Evolutionary conservation across 37 sponge, comb jelly and placozoan genomes (phyloP).

Genomic region (Halichondria panicea): DNA sequence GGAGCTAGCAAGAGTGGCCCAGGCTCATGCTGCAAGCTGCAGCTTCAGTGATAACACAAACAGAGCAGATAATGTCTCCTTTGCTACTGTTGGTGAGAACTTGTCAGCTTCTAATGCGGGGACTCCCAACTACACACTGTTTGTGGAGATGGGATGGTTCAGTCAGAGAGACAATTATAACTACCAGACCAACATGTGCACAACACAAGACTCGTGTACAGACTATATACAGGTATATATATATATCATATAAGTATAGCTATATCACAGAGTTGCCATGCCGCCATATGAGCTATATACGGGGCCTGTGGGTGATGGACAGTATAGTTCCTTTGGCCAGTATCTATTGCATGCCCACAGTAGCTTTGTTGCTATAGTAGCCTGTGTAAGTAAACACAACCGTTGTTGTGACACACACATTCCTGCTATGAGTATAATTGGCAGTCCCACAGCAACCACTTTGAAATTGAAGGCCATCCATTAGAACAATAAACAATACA

Average conservation of each 20-base stretch:
- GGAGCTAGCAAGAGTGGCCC: slow-evolving; percentile 48
- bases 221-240: slow-evolving; percentile 21
- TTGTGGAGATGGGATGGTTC: not conserved
- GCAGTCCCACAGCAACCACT: too few species aligned
- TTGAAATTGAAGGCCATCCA: not conserved
- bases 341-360: not conserved
- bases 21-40: slow-evolving; percentile 27
- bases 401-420: too few species aligned
- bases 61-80: slow-evolving; percentile 15
- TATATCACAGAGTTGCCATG: not conserved
- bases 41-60: slow-evolving; percentile 20
- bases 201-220: slow-evolving; percentile 2
- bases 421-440: too few species aligned
- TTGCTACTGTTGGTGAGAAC: slow-evolving; percentile 54
- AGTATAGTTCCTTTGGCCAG: not conserved
- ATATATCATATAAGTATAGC: not conserved
- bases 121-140: not conserved
- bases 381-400: too few species aligned
- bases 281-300: not conserved
- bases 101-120: not conserved
- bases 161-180: not conserved
- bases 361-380: too few species aligned
- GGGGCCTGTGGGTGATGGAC: not conserved
- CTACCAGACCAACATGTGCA: slow-evolving; percentile 16
- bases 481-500: not conserved